Evolutionary conservation across 2,113 vertebrate species (phyloP), one percentile per base, ranked within the genome.

Genomic region (Neopipo cinnamomea): DNA sequence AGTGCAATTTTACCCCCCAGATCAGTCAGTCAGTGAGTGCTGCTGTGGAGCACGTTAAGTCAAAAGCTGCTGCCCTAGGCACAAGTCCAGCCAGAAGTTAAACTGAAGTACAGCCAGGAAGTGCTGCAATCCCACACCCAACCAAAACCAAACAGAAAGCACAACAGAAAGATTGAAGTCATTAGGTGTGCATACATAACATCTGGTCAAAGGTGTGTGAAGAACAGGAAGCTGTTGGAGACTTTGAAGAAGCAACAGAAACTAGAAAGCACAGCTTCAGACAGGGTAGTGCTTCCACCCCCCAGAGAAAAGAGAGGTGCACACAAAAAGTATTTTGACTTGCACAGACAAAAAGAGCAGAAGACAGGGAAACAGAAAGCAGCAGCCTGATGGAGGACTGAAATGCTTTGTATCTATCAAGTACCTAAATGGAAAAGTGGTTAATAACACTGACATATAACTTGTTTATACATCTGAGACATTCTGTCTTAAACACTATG

Each of bases 11-110:
- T 87, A 77, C 49, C 68, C 46, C 77, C 67, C 42, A 81, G 76
- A 81, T 39, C 87, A 95, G 35, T 35, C 71, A 79, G 67, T 93
- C 62, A 90, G 19, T 62, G 49, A 90, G 23, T 10, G 53, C 63
- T 86, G 84, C 67, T 70, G 55, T 21, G 52, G 28, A 85, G 82
- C 22, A 80, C 8, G 44, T 70, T 62, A 90, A 83, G 67, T 41
- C 63, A 80, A 73, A 95, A 93, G 59, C 27, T 92, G 79, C 91
- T 92, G 88, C 88, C 55, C n/a, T 86, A 83, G 55, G 95, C 82
- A 93, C 39, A 95, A 93, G 66, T 50, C 88, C 77, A 41, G 82
- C 79, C 79, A 91, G 71, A 80, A 85, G 50, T 66, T 76, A 85
- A 92, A 68, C 20, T 83, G 82, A 93, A 91, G 46, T 44, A 83